A percentile compares a stretch with the other conserved stretches of the same genome.
Evolutionary conservation across 2,113 vertebrate genomes (phyloP).

Genomic region (Crotophaga sulcirostris): DNA sequence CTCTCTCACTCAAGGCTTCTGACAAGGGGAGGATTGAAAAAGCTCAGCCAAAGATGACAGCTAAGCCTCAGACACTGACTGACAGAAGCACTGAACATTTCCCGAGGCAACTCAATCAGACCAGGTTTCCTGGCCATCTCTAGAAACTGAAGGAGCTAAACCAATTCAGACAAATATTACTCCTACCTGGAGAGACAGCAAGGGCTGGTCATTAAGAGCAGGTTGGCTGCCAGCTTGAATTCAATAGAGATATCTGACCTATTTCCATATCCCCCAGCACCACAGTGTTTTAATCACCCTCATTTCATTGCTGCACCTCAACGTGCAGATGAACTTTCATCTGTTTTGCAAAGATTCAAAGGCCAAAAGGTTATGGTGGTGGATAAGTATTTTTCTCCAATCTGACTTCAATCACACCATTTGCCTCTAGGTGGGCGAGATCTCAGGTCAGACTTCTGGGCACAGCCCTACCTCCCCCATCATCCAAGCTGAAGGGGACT

Average conservation of each 20-base stretch:
- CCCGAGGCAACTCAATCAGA: constrained; percentile 5
- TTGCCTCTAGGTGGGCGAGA: neutral
- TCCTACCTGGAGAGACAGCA: neutral
- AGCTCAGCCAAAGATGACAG: neutral
- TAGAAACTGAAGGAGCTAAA: neutral
- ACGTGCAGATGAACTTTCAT: neutral
- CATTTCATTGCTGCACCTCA: neutral
- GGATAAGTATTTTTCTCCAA: neutral
- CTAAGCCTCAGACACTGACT: neutral
- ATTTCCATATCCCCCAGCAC: neutral
- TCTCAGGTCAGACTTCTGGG: neutral
- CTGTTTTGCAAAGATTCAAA: neutral
- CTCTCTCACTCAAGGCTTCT: neutral
- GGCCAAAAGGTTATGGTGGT: neutral
- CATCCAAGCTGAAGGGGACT: neutral
- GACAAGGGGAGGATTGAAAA: neutral
- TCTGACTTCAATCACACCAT: neutral
- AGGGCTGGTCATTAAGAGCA: neutral
- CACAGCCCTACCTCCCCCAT: neutral
- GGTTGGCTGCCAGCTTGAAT: neutral
- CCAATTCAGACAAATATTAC: neutral
- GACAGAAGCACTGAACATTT: neutral
- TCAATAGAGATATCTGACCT: neutral
- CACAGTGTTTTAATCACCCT: neutral
- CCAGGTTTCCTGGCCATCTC: neutral